Evolutionary conservation across 2,113 vertebrate genomes (phyloP), one percentile per base, ranked within the genome.

Genomic region (Numida meleagris): DNA sequence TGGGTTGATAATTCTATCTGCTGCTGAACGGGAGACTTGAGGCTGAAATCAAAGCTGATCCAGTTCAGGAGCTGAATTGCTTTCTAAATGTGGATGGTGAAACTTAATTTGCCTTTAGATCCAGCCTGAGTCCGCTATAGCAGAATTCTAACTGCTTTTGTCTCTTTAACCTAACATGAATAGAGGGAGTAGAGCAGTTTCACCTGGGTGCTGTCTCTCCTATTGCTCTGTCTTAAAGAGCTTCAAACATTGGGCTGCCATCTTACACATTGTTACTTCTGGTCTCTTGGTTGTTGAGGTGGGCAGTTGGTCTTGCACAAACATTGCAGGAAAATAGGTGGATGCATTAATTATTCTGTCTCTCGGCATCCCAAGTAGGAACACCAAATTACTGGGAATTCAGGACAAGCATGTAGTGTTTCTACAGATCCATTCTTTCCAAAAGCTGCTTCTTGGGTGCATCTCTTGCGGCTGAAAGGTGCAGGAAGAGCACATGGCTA

Each of bases 101-200:
- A 91, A 94, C 88, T 91, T 91, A 86, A 95, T 96, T 94, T 95
- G 65, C 72, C 42, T 93, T 94, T 80, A 89, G 65, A 86, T 75
- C 38, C 29, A 43, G 82, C n/a, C 67, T 40, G 23, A 81, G 24
- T 92, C 53, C 65, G 70, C 65, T 82, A 10, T 6, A 57, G 66
- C 51, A 67, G 81, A 91, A 68, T 79, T 68, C 6, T 25, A 76
- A 63, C 29, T 23, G 6, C 33, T 80, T 36, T 63, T 48, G 20
- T 63, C 36, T 46, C 59, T 36, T 75, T 85, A 48, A 45, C 5
- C 0, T 55, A n/a, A 45, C 3, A 2, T 34, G 45, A 80, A 38
- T 59, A 50, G 36, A 50, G 81, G 14, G 9, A 65, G 58, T 42
- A 31, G 8, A 12, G 20, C 3, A 0, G 23, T 70, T 82, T 82